Conservation (phyloP, 2,113 vertebrate genomes). For the Puntigrus tetrazona region DNA sequence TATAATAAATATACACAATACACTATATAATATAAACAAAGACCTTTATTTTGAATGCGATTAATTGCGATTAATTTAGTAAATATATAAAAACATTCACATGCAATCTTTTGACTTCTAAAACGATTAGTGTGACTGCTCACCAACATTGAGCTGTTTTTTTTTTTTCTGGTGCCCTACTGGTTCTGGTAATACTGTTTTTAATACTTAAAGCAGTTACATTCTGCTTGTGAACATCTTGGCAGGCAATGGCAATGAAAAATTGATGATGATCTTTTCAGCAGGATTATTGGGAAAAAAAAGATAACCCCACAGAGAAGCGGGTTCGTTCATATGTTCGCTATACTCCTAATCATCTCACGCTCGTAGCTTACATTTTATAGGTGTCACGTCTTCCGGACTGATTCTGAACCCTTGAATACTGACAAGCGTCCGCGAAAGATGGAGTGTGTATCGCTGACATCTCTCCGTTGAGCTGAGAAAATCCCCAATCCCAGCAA, state of each 20-base stretch:
- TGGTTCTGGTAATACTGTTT: no score
- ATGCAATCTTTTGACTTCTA: not conserved
- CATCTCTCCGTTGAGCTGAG: constrained; percentile 17
- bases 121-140: not conserved
- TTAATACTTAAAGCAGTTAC: not conserved
- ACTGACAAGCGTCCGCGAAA: not conserved
- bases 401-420: constrained; percentile 1
- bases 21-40: not conserved
- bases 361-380: not conserved
- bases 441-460: not conserved
- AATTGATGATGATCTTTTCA: not conserved
- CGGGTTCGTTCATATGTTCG: not conserved
- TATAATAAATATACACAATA: no score
- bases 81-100: not conserved
- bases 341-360: not conserved
- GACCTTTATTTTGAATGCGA: no score
- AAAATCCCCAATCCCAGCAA: constrained; percentile 13
- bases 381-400: not conserved
- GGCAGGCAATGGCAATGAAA: not conserved
- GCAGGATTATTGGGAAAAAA: not conserved
- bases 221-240: not conserved
- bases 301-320: not conserved
- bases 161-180: not conserved
- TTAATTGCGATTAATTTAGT: not conserved
- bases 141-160: not conserved